Base-by-base conservation (phyloP, 2,888 invertebrate genomes). In the Ephialtes manifestator region DNA sequence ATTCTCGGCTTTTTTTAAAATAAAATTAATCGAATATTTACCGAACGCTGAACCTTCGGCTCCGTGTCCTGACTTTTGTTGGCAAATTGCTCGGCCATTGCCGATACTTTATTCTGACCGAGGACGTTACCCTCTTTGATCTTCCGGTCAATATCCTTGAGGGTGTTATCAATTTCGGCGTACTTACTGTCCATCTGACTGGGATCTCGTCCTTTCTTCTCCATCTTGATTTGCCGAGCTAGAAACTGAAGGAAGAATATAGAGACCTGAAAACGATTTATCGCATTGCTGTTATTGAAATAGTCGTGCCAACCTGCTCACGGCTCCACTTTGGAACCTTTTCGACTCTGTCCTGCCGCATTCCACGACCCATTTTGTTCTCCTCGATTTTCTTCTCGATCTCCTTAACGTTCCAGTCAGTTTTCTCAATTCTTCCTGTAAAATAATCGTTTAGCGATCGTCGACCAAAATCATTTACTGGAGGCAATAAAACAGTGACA, bases 401-500 rank as follows among this genome's bases (percentile, higher is more conserved):
- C 94, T 98, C 97, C 89, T 97, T 97, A 48, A 98, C 97, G 94
- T 98, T 98, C 98, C 98, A 98, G 94, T 98, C 98, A 81, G 96
- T 97, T 84, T 97, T 96, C 92, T 98, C 98, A 87, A 98, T 97
- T 94, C 97, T 97, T 75, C 98, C 95, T 95, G 72, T 0, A 86
- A 81, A 48, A 67, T 72, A 24, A n/a, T 51, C 18, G 31, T 68
- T 79, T 13, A 11, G 35, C 1, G 20, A 53, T 58, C 11, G 2
- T 39, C 15, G 35, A 20, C 1, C 35, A 63, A 43, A 46, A 67
- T 46, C 39, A 39, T 35, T 63, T 70, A 2, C 15, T 31, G 15
- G 0, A 63, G 11, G 65, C 18, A 20, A 31, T 11, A 65, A 53
- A n/a, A 24, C 11, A 76, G 13, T 3, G 18, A 82, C 89, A 89